Evolutionary conservation across 2,113 vertebrate species (phyloP), one percentile per base, ranked within the genome.

Genomic region (Pandion haliaetus): DNA sequence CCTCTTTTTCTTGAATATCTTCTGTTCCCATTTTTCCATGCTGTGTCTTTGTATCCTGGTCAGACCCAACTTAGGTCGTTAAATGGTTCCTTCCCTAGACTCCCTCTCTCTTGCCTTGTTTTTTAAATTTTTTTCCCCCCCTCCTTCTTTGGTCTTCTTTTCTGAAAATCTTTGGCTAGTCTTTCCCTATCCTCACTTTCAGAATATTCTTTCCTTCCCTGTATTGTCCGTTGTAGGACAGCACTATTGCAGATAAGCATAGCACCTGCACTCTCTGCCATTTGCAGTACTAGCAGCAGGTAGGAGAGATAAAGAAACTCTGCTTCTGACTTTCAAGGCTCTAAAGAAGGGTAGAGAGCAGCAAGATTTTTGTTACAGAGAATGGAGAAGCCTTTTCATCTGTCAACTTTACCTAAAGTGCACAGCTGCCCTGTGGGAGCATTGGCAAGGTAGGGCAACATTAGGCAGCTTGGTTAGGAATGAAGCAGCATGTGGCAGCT

Each of bases 301-400:
- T 94, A 63, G 76, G 34, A 82, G 78, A 93, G 87, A 96, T 65
- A 90, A 92, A 90, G 79, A 90, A 91, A 73, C 73, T 86, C 71
- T 80, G 23, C 70, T 80, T 93, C 45, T 86, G 82, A 85, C 74
- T 90, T 90, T 62, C 0, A 1, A 40, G 38, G 31, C 62, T 88
- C 23, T 77, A 36, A 80, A 93, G 82, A 87, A 88, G 88, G 74
- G 87, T 62, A 86, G 63, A 54, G 54, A 88, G 78, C 70, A 90
- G 58, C 29, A 80, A 82, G 36, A 21, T 44, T 67, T 95, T 87
- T 95, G 57, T 87, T 91, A 69, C 3, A 34, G 59, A 89, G 67
- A 74, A 47, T 4, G 5, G 86, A 93, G 84, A 93, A 91, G 49
- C 31, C 58, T 88, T 65, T 88, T 88, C 44, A 49, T 82, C 82